Conservation (phyloP, 2,888 invertebrate genomes). For the Amiota mariae region DNA sequence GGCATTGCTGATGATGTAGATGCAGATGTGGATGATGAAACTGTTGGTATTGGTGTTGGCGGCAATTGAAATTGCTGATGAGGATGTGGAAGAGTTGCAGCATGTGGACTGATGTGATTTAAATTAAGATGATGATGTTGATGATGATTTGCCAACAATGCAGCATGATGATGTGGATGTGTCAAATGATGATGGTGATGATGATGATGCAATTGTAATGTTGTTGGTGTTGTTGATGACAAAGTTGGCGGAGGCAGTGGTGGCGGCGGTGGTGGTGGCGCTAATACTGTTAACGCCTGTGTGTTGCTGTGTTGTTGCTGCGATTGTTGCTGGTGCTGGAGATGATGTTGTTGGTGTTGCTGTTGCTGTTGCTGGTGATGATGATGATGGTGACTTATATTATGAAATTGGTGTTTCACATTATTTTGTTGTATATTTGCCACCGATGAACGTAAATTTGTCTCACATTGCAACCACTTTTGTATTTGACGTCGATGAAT, state of each 20-base stretch:
- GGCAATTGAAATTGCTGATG: constrained; percentile 27
- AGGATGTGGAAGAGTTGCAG: not conserved
- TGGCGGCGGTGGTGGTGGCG: constrained; percentile 16
- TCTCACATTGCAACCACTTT: constrained; percentile 92
- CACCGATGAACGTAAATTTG: constrained; percentile 84
- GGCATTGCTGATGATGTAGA: constrained; percentile 30
- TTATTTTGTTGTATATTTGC: constrained; percentile 73
- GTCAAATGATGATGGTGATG: not conserved
- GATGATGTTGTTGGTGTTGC: constrained; percentile 45
- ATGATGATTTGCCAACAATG: constrained; percentile 2
- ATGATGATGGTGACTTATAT: constrained; percentile 45
- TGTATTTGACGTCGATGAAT: constrained; percentile 92
- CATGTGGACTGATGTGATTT: not conserved
- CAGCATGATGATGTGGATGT: constrained; percentile 5
- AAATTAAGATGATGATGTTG: not conserved
- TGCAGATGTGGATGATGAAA: constrained; percentile 25
- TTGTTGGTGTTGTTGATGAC: not conserved
- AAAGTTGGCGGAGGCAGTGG: constrained; percentile 20
- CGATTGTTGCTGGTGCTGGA: constrained; percentile 53
- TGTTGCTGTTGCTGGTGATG: constrained; percentile 45
- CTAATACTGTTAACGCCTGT: constrained; percentile 40
- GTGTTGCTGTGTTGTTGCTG: constrained; percentile 50
- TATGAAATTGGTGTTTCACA: constrained; percentile 68
- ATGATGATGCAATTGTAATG: constrained; percentile 11
- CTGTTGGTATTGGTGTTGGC: constrained; percentile 6